Conservation (phyloP, 2,888 invertebrate genomes). For the Cybosia mesomella region DNA sequence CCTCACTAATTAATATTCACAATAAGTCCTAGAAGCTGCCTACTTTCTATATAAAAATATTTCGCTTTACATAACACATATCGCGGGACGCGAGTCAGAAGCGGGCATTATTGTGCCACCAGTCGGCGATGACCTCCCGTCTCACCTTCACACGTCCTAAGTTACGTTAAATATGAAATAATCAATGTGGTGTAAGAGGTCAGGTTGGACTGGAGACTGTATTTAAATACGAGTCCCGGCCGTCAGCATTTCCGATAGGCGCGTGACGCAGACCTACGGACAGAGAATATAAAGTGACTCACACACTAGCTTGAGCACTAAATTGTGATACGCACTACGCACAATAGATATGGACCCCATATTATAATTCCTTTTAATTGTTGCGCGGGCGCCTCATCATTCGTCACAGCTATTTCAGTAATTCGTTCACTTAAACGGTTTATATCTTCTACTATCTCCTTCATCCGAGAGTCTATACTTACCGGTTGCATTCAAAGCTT, state of each 20-base stretch:
- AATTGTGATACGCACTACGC: constrained; percentile 24
- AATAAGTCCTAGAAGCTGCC: constrained; percentile 29
- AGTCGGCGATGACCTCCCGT: constrained; percentile 36
- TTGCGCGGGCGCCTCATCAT: constrained; percentile 37
- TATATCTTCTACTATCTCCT: background rate
- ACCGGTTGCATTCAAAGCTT: background rate
- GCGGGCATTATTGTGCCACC: constrained; percentile 46
- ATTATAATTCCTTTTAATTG: constrained; percentile 44
- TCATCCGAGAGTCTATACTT: background rate
- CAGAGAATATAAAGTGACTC: constrained; percentile 76
- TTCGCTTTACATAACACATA: constrained; percentile 47
- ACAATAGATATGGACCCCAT: constrained; percentile 27
- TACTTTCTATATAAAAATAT: constrained; percentile 50
- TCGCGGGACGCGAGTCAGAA: constrained; percentile 39
- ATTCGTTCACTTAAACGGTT: constrained; percentile 12
- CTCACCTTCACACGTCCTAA: constrained; percentile 42
- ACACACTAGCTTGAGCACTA: constrained; percentile 31
- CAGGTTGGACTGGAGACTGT: constrained; percentile 40
- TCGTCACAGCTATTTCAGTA: constrained; percentile 8
- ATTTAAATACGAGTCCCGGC: constrained; percentile 76
- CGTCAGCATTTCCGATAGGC: constrained; percentile 83
- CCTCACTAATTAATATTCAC: constrained; percentile 44
- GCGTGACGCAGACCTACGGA: constrained; percentile 75
- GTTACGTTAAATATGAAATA: constrained; percentile 26
- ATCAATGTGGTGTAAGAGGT: constrained; percentile 41